Evolutionary conservation across 1,140 invertebrate genomes (phyloP).

Genomic region (Brachionus rubens): DNA sequence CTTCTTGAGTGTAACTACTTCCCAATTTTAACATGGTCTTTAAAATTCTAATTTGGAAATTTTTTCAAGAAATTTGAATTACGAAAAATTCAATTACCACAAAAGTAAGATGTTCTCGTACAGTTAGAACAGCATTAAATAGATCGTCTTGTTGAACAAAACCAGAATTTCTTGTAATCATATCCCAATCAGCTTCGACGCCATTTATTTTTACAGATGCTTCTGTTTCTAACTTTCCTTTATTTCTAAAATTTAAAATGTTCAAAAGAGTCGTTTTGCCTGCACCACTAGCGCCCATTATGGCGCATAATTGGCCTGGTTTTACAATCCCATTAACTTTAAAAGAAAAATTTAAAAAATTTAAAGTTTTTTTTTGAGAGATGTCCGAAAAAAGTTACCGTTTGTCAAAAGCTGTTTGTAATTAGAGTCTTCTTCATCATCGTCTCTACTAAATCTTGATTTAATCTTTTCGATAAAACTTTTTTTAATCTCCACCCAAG

Average conservation of each 20-base stretch:
- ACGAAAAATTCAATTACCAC: conserved; percentile 73
- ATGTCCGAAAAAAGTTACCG: too few relatives aligned
- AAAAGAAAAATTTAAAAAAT: not conserved
- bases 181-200: conserved; percentile 50
- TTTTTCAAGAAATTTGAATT: not conserved
- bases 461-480: not conserved
- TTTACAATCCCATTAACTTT: conserved; percentile 76
- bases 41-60: not conserved
- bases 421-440: conserved; percentile 1
- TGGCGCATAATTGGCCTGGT: conserved; percentile 81
- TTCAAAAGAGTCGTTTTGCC: conserved; percentile 94
- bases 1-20: conserved; percentile 66
- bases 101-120: conserved; percentile 64
- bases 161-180: conserved; percentile 76
- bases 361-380: not conserved
- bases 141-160: conserved; percentile 83
- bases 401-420: conserved; percentile 31
- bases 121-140: conserved; percentile 65
- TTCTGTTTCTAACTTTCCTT: conserved; percentile 69
- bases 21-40: conserved; percentile 26
- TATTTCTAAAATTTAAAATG: conserved; percentile 75
- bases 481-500: not conserved
- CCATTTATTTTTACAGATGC: conserved; percentile 66
- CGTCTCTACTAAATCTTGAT: not conserved
- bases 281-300: conserved; percentile 81